Base-by-base conservation (phyloP, 2,113 vertebrate genomes). In the Plestiodon gilberti region DNA sequence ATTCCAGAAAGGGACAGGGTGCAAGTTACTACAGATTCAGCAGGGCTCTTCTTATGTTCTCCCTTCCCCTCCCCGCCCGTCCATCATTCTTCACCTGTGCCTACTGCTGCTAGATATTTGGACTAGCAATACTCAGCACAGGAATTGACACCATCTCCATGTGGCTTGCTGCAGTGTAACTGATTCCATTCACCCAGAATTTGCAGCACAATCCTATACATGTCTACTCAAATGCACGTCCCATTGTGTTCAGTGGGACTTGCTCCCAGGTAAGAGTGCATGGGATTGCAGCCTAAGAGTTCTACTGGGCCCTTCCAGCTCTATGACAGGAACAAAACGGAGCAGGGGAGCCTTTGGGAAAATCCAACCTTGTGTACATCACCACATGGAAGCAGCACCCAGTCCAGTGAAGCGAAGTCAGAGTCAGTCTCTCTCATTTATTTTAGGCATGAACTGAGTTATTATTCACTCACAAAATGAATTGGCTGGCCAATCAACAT, bases 391-490 rank as follows among this genome's bases (percentile, higher is more conserved):
- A 84, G 86, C 84, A 85, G 65, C 71, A 89, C 83, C 1, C 77
- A 91, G 89, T 88, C 7, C 1, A 25, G 23, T 13, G 0, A 80
- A 75, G 33, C 1, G 64, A 40, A 81, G 57, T n/a, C 52, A 20
- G 28, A 40, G n/a, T 17, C 76, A 0, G 73, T 89, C 67, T 48
- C 4, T 33, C 89, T 8, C 2, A 0, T 57, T 14, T 89, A 84
- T 86, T 82, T 86, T 90, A 94, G 93, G 90, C 92, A 90, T 91
- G 91, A 88, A 65, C 76, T 64, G 85, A 25, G 43, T 43, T 65
- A 57, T 77, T 87, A 90, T 84, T 87, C 91, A 88, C 77, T 85
- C 7, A 30, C 18, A 82, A 80, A 59, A 25, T 22, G 9, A 23
- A 38, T 71, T 57, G 69, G 80, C 2, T 57, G 13, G 67, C 84